Evolutionary conservation across 2,113 vertebrate genomes (phyloP), one percentile per base, ranked within the genome.

Genomic region (Anser brachyrhynchus): DNA sequence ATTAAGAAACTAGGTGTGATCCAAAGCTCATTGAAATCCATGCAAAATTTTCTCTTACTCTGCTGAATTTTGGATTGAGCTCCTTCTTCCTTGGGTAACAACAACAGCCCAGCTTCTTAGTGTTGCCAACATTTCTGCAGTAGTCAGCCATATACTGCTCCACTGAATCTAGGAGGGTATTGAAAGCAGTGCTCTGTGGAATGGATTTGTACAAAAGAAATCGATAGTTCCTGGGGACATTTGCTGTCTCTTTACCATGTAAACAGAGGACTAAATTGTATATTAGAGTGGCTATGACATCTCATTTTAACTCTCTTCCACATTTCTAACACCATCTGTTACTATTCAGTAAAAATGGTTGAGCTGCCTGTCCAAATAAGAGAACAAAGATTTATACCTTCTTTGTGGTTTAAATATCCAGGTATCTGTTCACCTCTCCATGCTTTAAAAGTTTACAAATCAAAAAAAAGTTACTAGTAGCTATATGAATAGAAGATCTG

Each of bases 51-150:
- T 19, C 69, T 87, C 35, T 73, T 75, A 75, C 67, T 87, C 19
- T 51, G 49, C 39, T 3, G 5, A 92, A 69, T 33, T 66, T 82
- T 84, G 66, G 81, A 77, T 73, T 44, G 51, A 61, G 43, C 35
- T 89, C 39, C 52, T 39, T 29, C 26, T 43, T 93, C 44, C 43
- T 54, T 41, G 54, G 39, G 49, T 46, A 75, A 26, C n/a, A 78
- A 39, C 37, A 85, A 21, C 5, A 72, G 33, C 43, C 12, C 3
- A 7, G 39, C 37, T 83, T 72, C 33, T 85, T 10, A n/a, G 8
- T 10, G 10, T 9, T 94, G 87, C 69, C 82, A 91, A 14, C 15
- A 52, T 86, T 95, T 91, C 59, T 94, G 87, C 44, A 88, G 71
- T 4, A 67, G 71, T 89, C 76, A 79, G 72, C 57, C 62, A 18